These are phyloP conservation scores for Bubo blakistoni DNA, from an alignment of 2,113 vertebrate genomes.

Conservation along the genomic window DNA sequence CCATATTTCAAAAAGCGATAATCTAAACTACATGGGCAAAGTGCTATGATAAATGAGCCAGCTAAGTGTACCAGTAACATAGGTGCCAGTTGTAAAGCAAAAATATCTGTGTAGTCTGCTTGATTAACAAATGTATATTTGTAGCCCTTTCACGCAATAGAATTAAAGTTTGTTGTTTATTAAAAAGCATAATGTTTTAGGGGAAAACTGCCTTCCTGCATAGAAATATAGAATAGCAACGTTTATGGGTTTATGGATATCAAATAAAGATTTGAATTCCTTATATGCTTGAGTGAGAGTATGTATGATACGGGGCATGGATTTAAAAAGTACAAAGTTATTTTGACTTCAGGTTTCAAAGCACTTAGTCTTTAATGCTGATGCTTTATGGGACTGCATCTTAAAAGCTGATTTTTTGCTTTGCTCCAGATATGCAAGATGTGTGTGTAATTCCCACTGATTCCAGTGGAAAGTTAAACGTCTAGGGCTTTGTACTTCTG, in stretches of 20 bases:
- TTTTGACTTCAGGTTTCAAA: neutral
- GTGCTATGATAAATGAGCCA: slow-evolving; percentile 65
- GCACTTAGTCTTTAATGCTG: neutral
- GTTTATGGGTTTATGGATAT: slow-evolving; percentile 80
- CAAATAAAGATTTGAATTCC: slow-evolving; percentile 82
- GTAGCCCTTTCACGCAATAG: slow-evolving; percentile 78
- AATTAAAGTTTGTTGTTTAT: slow-evolving; percentile 79
- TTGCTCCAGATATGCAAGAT: neutral
- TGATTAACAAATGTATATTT: slow-evolving; percentile 79
- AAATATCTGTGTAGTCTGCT: slow-evolving; percentile 76
- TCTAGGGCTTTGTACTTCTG: neutral
- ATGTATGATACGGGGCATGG: slow-evolving; percentile 69
- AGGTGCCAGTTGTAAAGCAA: slow-evolving; percentile 79
- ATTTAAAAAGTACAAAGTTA: neutral
- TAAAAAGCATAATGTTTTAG: slow-evolving; percentile 70
- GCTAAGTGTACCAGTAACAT: slow-evolving; percentile 57
- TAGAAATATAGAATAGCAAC: slow-evolving; percentile 79
- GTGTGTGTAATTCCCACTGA: accelerated
- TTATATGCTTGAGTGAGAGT: slow-evolving; percentile 80
- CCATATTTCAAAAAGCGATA: slow-evolving; percentile 30
- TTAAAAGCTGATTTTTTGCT: neutral
- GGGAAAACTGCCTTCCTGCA: slow-evolving; percentile 73
- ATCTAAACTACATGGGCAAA: slow-evolving; percentile 56
- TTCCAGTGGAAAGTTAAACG: neutral
- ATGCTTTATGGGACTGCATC: neutral